phyloP scores from a whole-genome alignment of 2,888 invertebrate species.

The Melanargia galathea region DNA sequence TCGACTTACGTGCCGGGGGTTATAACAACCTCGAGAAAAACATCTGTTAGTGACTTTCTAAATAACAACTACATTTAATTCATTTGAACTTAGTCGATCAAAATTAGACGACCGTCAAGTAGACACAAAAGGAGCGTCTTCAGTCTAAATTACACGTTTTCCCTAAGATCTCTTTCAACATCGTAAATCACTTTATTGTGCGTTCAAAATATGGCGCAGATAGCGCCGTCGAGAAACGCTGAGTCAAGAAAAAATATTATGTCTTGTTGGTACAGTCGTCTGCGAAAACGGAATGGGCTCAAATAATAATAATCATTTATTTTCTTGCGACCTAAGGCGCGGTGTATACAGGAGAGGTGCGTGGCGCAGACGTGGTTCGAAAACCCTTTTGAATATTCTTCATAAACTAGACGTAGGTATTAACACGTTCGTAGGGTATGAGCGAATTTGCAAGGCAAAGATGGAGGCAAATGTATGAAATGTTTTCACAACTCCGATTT shows the following conservation, averaged over 20 bases:
- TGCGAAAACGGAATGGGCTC: neutral
- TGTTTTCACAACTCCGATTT: too few species aligned
- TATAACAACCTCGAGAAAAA: neutral
- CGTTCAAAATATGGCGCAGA: slow-evolving; percentile 34
- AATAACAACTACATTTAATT: neutral
- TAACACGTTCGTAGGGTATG: too few species aligned
- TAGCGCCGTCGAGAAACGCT: slow-evolving; percentile 26
- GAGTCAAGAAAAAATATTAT: slow-evolving; percentile 29
- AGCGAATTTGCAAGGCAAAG: too few species aligned
- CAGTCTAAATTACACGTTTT: slow-evolving; percentile 33
- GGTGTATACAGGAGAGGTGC: too few species aligned
- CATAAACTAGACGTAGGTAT: too few species aligned
- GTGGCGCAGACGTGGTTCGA: too few species aligned
- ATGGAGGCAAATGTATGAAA: too few species aligned
- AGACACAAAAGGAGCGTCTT: slow-evolving; percentile 21
- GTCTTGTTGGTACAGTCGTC: slow-evolving; percentile 20
- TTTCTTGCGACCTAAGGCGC: too few species aligned
- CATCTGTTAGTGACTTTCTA: neutral
- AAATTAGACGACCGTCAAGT: too few species aligned
- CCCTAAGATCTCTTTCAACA: slow-evolving; percentile 29
- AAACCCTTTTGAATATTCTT: too few species aligned
- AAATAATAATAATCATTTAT: neutral
- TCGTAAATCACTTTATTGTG: slow-evolving; percentile 36
- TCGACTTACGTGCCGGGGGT: too few species aligned
- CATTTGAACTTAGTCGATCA: neutral